phyloP scores from a whole-genome alignment of 2,113 vertebrate genomes.

The Nestor notabilis region DNA sequence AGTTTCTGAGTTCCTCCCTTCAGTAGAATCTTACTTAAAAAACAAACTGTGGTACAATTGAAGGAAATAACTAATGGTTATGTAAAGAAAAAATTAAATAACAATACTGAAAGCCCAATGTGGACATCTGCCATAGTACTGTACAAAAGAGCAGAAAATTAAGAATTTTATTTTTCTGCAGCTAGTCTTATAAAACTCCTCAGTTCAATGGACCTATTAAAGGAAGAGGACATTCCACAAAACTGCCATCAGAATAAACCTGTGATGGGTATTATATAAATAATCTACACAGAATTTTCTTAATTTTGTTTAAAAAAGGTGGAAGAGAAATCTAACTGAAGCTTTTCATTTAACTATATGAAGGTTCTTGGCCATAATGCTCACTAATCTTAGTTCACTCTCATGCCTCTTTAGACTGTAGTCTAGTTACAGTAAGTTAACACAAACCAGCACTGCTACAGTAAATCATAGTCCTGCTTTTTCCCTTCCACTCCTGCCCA shows the following conservation, averaged over 20 bases:
- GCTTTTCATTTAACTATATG: not conserved
- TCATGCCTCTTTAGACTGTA: not conserved
- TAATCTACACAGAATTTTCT: not conserved
- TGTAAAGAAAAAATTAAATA: constrained; percentile 63
- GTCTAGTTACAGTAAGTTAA: not conserved
- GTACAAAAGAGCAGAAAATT: constrained; percentile 1
- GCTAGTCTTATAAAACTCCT: not conserved
- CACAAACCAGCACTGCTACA: not conserved
- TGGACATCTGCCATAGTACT: constrained; percentile 37
- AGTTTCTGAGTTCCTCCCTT: constrained; percentile 61
- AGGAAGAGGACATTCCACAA: not conserved
- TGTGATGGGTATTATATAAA: not conserved
- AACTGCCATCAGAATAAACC: not conserved
- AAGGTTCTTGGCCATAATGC: not conserved
- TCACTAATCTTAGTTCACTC: not conserved
- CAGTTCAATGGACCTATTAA: not conserved
- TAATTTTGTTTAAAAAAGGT: not conserved
- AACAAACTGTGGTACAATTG: constrained; percentile 64
- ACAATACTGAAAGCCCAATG: constrained; percentile 37
- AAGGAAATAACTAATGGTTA: constrained; percentile 71
- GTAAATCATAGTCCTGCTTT: not conserved
- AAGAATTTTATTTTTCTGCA: constrained; percentile 4
- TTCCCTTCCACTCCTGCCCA: not conserved
- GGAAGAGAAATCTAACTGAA: not conserved
- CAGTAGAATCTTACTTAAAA: constrained; percentile 60